phyloP scores from a whole-genome alignment of 2,113 vertebrate genomes.

The Triplophysa tibetana region DNA sequence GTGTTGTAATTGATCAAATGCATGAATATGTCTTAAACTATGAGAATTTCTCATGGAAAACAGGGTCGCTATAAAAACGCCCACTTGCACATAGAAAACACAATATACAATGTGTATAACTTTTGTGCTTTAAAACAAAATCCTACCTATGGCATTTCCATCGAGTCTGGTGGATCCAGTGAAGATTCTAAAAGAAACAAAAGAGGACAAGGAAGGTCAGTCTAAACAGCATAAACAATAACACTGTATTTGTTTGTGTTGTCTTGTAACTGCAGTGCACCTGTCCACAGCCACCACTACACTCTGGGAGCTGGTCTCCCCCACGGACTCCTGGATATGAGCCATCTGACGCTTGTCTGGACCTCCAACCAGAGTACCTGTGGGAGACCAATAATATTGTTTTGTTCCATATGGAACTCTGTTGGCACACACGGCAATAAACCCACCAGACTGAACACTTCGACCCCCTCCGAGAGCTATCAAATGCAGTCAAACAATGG shows the following conservation, averaged over 20 bases:
- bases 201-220: constrained; percentile 1
- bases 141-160: constrained; percentile 93
- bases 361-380: constrained; percentile 87
- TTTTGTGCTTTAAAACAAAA: neutral
- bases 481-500: neutral
- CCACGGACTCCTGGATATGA: constrained; percentile 94
- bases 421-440: neutral
- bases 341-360: constrained; percentile 92
- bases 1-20: neutral
- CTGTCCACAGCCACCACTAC: constrained; percentile 97
- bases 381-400: constrained; percentile 50
- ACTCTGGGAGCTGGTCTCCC: constrained; percentile 97
- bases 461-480: neutral
- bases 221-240: neutral
- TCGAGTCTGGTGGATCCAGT: constrained; percentile 94
- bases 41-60: neutral
- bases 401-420: constrained; percentile 2
- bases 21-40: neutral
- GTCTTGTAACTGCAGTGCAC: constrained; percentile 65
- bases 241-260: neutral
- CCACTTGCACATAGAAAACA: neutral
- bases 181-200: constrained; percentile 81
- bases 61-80: neutral
- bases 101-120: too few species aligned
- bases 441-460: neutral